Conservation (phyloP, 2,888 invertebrate genomes). For the Dichetophora obliterata region DNA sequence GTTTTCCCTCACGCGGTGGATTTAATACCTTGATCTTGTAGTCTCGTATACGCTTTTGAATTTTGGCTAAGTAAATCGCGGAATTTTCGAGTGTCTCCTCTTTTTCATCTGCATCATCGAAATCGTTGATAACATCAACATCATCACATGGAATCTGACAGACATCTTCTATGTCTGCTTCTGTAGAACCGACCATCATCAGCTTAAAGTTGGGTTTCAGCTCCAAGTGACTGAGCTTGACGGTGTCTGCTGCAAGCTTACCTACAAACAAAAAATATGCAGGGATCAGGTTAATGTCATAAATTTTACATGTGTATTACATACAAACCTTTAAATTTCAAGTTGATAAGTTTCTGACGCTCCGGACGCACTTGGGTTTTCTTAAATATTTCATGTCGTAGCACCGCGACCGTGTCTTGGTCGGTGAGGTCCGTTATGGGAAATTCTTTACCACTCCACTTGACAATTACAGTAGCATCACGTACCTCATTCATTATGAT, state of each 20-base stretch:
- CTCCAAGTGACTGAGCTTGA: slow-evolving; percentile 80
- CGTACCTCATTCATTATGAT: slow-evolving; percentile 45
- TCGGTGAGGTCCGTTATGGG: slow-evolving; percentile 81
- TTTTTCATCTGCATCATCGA: slow-evolving; percentile 91
- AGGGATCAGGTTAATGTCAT: background rate
- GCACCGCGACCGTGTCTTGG: slow-evolving; percentile 81
- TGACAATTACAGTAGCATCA: slow-evolving; percentile 77
- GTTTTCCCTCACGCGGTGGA: slow-evolving; percentile 86
- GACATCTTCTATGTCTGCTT: slow-evolving; percentile 90
- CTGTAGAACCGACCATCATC: slow-evolving; percentile 97
- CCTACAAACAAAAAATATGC: slow-evolving; percentile 73
- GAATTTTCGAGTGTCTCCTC: slow-evolving; percentile 68
- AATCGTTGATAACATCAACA: slow-evolving; percentile 90
- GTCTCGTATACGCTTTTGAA: slow-evolving; percentile 85
- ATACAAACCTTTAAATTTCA: slow-evolving; percentile 87
- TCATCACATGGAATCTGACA: slow-evolving; percentile 81
- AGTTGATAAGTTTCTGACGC: slow-evolving; percentile 91
- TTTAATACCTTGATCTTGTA: slow-evolving; percentile 87
- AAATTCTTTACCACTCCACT: slow-evolving; percentile 95
- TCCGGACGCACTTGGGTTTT: slow-evolving; percentile 93
- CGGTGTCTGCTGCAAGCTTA: slow-evolving; percentile 85
- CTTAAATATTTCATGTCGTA: slow-evolving; percentile 88
- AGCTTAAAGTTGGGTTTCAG: slow-evolving; percentile 90
- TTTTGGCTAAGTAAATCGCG: slow-evolving; percentile 81
- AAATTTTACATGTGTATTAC: background rate